Evolutionary conservation across 2,888 invertebrate species (phyloP), one percentile per base, ranked within the genome.

Genomic region (Cheilosia pagana): DNA sequence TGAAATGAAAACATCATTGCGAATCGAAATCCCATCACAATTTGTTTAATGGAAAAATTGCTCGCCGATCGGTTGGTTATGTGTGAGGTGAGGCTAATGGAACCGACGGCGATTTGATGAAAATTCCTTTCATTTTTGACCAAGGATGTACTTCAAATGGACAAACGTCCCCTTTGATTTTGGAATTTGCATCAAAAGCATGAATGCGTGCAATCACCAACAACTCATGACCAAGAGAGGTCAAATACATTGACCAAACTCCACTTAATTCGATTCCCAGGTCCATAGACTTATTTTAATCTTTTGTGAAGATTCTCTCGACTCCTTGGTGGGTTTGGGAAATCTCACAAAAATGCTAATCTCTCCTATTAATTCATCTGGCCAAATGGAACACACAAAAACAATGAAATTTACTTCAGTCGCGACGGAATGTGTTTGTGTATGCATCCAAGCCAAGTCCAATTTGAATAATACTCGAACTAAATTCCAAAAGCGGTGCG

Each of bases 1-100:
- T 85, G 81, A 85, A 85, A 85, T 85, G 75, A 81, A 85, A 85
- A 85, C 85, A 85, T 85, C 71, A 81, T 81, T 81, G 79, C 70
- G 85, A 81, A 81, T 79, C 74, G 79, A 83, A 83, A 83, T 83
- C 74, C 74, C 74, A 59, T 83, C 53, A 79, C 79, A 83, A 83
- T 83, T 83, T 83, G 74, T 79, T 78, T 79, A 79, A 83, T 83
- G 78, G 83, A 79, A 83, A 79, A 79, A 70, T 83, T 79, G 45
- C 59, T 59, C 39, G 12, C 50, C 55, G 62, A 74, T 43, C 55
- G 55, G 59, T 8, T 19, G 48, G 52, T 50, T 59, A 52, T 60
- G 50, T 41, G 63, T 39, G 19, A 45, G 81, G 63, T 59, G 63
- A 53, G 43, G 63, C 53, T 65, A 76, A 70, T 81, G 81, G 53